These are phyloP conservation scores for Heliconius ismenius DNA, from an alignment of 2,888 invertebrate genomes.

Conservation along the genomic window DNA sequence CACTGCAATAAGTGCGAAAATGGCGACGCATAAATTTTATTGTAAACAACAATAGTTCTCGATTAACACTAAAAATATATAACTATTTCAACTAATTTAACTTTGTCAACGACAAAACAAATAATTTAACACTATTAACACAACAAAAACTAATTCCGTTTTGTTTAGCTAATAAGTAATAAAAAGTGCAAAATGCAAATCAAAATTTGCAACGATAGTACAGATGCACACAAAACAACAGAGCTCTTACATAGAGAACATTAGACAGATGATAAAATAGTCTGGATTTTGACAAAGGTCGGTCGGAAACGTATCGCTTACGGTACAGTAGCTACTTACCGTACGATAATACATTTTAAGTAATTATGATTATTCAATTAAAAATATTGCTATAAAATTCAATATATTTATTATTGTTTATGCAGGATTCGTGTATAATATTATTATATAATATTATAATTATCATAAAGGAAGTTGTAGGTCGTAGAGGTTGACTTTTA, in stretches of 20 bases:
- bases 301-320: not conserved
- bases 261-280: slow-evolving; percentile 8
- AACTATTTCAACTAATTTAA: slow-evolving; percentile 3
- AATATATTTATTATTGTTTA: not conserved
- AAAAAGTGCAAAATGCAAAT: slow-evolving; percentile 35
- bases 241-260: not conserved
- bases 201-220: slow-evolving; percentile 38
- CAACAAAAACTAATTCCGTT: slow-evolving; percentile 30
- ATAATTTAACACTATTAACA: slow-evolving; percentile 19
- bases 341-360: not conserved
- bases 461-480: not conserved
- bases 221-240: slow-evolving; percentile 27
- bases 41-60: slow-evolving; percentile 40
- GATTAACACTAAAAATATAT: slow-evolving; percentile 25
- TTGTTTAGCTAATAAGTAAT: slow-evolving; percentile 24
- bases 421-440: not conserved
- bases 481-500: not conserved
- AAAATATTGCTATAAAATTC: not conserved
- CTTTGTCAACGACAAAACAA: slow-evolving; percentile 15
- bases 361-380: not conserved
- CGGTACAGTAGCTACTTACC: not conserved
- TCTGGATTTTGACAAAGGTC: not conserved
- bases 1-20: slow-evolving; percentile 54
- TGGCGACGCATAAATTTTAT: slow-evolving; percentile 54
- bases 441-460: too few relatives aligned